Base-by-base conservation (phyloP, 2,888 invertebrate species). In the Cosmia pyralina region DNA sequence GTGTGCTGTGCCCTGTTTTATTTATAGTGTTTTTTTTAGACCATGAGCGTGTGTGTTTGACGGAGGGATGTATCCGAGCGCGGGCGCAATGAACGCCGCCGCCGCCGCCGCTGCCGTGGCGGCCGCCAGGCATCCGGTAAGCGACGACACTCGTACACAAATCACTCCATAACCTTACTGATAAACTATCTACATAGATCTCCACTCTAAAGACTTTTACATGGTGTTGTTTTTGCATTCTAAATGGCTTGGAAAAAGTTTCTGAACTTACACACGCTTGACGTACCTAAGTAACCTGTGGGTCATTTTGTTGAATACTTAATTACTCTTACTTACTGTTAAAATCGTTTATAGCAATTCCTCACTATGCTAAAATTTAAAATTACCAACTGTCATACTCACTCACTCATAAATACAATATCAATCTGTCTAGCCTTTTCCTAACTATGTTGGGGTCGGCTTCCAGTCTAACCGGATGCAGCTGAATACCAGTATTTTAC, bases 121-220 rank as follows among this genome's bases (percentile, higher is more conserved):
- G 95, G 98, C 98, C 96, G 98, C 98, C 85, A 97, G 98, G 96
- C 98, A 98, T 97, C 98, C 98, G 97, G 98, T 98, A 96, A 98
- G 97, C 81, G 83, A 87, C 86, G 85, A 87, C 81, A 86, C 84
- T 84, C 81, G 28, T 34, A 64, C 74, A 76, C 72, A 77, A 68
- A 70, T 75, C 67, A 81, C 57, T 80, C 60, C 67, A 1, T 41
- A 41, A 38, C 38, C 41, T 55, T 50, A 72, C 57, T 64, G 75
- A 64, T 69, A 69, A 68, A 68, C 62, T 63, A 64, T 70, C 58
- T 69, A 72, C 19, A 60, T 59, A 28, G 28, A 28, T 28, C 22
- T 79, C 13, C 28, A 55, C 28, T 69, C 41, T 3, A 48, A 50
- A 60, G 41, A 72, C 69, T n/a, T n/a, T n/a, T n/a, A 69, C 48